phyloP scores from a whole-genome alignment of 2,888 invertebrate species.

The Spisula solida region DNA sequence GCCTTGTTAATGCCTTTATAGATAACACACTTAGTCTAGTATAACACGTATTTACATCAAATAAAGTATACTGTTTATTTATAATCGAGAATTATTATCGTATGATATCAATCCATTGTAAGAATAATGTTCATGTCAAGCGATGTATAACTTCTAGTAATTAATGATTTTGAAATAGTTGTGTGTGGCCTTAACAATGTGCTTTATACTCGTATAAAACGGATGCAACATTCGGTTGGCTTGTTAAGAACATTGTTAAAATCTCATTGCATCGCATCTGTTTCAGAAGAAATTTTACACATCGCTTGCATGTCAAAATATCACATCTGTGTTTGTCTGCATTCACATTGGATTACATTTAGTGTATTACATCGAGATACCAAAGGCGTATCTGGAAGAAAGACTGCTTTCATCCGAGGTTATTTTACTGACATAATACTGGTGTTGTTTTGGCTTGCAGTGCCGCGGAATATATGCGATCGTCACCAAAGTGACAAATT shows the following conservation, averaged over 20 bases:
- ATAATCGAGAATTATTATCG: background rate
- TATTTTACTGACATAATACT: background rate
- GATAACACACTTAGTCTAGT: too few species aligned
- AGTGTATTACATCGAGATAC: background rate
- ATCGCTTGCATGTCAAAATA: constrained; percentile 26
- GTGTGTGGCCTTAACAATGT: constrained; percentile 16
- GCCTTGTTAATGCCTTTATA: too few species aligned
- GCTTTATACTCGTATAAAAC: background rate
- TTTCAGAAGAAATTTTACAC: constrained; percentile 2
- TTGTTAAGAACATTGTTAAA: constrained; percentile 41
- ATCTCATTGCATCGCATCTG: constrained; percentile 42
- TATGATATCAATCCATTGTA: background rate
- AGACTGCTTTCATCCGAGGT: background rate
- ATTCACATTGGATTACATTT: background rate
- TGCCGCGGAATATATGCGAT: too few species aligned
- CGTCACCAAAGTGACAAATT: background rate
- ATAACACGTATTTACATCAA: too few species aligned
- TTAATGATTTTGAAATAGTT: constrained; percentile 33
- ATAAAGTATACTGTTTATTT: too few species aligned
- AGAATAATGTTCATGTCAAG: background rate
- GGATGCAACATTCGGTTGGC: constrained; percentile 36
- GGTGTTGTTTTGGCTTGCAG: background rate
- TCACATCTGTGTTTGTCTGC: constrained; percentile 36
- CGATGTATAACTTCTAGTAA: background rate
- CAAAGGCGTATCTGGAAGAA: background rate